Evolutionary conservation across 2,797 vertebrate species (phyloP).

Genomic region (Sebastes iracundus): DNA sequence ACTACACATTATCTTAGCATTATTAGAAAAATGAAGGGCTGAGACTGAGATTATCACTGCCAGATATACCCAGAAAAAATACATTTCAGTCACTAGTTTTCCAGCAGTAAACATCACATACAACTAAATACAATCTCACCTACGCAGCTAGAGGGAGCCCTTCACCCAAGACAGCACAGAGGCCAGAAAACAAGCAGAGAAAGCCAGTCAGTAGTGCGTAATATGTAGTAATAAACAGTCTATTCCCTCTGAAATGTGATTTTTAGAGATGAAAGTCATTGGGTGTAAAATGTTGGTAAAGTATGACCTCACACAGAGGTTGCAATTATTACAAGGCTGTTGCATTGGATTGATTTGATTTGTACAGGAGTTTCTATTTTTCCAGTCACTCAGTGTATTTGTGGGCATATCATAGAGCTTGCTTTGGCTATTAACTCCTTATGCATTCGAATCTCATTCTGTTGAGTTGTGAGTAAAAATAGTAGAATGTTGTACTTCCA

Average conservation of each 20-base stretch:
- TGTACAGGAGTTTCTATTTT: no score
- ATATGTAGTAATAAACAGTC: no score
- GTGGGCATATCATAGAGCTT: neutral
- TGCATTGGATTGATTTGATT: accelerated
- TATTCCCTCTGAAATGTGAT: no score
- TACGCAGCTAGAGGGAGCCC: slow-evolving; percentile 1
- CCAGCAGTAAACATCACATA: neutral
- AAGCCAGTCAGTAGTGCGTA: no score
- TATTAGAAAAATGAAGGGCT: neutral
- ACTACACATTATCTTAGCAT: no score
- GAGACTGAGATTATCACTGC: neutral
- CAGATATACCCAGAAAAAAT: neutral
- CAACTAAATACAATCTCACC: neutral
- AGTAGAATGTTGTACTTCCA: neutral
- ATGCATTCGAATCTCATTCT: neutral
- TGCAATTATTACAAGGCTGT: no score
- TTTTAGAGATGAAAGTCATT: no score
- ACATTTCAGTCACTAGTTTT: neutral
- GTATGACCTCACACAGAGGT: no score
- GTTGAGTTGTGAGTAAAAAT: neutral
- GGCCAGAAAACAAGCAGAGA: no score
- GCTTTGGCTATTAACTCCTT: neutral
- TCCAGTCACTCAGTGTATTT: neutral
- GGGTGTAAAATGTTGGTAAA: no score
- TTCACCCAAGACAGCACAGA: neutral